Evolutionary conservation across 2,888 invertebrate genomes (phyloP).

Genomic region (Limnephilus auricula): DNA sequence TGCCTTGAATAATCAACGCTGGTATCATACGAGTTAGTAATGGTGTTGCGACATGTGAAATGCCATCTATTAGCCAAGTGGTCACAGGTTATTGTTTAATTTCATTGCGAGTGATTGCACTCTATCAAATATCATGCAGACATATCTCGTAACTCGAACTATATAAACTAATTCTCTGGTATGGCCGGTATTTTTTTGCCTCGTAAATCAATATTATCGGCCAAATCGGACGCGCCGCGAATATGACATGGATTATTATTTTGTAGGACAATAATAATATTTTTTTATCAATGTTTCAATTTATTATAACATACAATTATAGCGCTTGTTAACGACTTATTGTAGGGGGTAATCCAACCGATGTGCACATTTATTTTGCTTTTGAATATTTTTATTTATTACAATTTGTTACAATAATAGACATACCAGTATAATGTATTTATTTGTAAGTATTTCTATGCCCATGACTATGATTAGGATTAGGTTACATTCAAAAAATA

Average conservation of each 20-base stretch:
- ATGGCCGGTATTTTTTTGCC: not conserved
- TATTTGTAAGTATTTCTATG: no score
- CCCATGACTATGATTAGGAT: no score
- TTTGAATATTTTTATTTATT: no score
- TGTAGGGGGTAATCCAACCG: no score
- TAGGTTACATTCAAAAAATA: no score
- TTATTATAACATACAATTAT: not conserved
- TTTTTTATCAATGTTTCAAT: not conserved
- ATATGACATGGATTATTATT: not conserved
- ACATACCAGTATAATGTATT: no score
- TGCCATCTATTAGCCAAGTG: constrained; percentile 12
- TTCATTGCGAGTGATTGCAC: not conserved
- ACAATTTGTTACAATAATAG: no score
- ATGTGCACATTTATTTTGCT: no score
- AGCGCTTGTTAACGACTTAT: no score
- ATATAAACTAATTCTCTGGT: not conserved
- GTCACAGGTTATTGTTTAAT: not conserved
- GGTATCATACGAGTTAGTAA: constrained; percentile 17
- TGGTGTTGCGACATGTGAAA: constrained; percentile 26
- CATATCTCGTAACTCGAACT: not conserved
- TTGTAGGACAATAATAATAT: not conserved
- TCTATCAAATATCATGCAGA: not conserved
- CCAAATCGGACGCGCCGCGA: not conserved
- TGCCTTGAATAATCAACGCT: constrained; percentile 28
- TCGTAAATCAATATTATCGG: not conserved